These are phyloP conservation scores for Olivierus martensii DNA, from an alignment of 1,140 invertebrate genomes.

Conservation along the genomic window DNA sequence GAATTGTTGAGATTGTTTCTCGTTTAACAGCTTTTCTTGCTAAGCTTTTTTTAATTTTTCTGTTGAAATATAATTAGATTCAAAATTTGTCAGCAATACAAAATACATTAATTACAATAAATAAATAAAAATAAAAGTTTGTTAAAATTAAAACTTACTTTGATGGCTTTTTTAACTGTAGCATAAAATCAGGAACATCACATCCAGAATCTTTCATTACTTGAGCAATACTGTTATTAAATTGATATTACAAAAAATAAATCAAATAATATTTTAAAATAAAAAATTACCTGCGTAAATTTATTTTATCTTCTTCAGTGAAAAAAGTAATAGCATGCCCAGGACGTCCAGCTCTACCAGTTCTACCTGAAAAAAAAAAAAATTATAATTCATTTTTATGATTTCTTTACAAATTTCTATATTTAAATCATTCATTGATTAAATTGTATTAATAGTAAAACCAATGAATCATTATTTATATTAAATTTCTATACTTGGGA, in stretches of 20 bases:
- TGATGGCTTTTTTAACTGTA: slow-evolving; percentile 51
- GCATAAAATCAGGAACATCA: slow-evolving; percentile 76
- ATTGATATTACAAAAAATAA: slow-evolving; percentile 23
- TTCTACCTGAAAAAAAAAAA: slow-evolving; percentile 62
- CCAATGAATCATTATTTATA: no score
- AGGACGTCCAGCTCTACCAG: slow-evolving; percentile 75
- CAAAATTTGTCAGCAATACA: slow-evolving; percentile 5
- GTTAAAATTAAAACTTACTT: slow-evolving; percentile 21
- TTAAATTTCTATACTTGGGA: no score
- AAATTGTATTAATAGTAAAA: no score
- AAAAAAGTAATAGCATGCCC: slow-evolving; percentile 91
- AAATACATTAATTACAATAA: not conserved
- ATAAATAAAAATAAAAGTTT: slow-evolving; percentile 4
- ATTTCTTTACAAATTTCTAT: no score
- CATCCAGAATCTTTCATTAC: slow-evolving; percentile 78
- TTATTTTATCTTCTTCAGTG: slow-evolving; percentile 66
- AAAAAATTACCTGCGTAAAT: slow-evolving; percentile 56
- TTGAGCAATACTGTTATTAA: slow-evolving; percentile 54
- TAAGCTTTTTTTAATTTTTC: slow-evolving; percentile 46
- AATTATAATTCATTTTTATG: no score
- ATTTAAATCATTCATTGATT: no score
- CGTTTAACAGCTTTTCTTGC: slow-evolving; percentile 42
- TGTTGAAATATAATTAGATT: slow-evolving; percentile 30
- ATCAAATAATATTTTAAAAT: not conserved
- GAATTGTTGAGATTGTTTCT: slow-evolving; percentile 44